These are phyloP conservation scores for Trididemnum nubilum DNA, from an alignment of 23 tunicate genomes.

Conservation along the genomic window DNA sequence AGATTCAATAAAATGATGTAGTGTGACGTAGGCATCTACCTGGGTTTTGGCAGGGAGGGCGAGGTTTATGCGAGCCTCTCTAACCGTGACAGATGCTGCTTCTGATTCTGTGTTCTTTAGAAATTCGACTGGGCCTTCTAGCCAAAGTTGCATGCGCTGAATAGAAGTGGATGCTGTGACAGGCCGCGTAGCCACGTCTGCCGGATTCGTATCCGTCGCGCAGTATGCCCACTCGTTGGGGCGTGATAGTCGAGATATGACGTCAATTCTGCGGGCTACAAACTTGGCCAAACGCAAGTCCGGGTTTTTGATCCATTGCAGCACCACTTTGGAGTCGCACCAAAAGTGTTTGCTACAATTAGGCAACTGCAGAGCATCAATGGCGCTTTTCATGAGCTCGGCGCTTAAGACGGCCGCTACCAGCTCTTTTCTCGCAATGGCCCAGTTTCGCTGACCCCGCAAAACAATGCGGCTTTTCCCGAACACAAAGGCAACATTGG, in stretches of 20 bases:
- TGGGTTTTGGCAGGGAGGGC: neutral
- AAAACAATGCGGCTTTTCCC: conserved; percentile 6
- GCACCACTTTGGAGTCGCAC: conserved; percentile 4
- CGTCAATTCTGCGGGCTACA: neutral
- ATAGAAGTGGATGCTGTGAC: neutral
- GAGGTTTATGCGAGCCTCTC: neutral
- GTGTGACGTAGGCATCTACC: neutral
- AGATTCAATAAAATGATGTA: neutral
- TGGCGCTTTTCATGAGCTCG: neutral
- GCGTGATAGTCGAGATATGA: neutral
- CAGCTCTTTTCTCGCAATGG: conserved; percentile 26
- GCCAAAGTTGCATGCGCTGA: neutral
- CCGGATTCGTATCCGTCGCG: neutral
- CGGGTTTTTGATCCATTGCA: conserved; percentile 14
- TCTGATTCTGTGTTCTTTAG: neutral
- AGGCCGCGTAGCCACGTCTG: conserved; percentile 16
- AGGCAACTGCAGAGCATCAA: neutral
- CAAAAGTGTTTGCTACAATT: conserved; percentile 4
- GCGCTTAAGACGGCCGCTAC: neutral
- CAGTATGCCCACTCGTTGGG: neutral
- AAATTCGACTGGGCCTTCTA: neutral
- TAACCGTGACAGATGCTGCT: neutral
- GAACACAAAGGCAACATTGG: neutral
- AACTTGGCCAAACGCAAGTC: conserved; percentile 18
- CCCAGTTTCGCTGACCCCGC: neutral